These are phyloP conservation scores for Dendrolimus kikuchii DNA, from an alignment of 1,140 invertebrate species.

Conservation along the genomic window DNA sequence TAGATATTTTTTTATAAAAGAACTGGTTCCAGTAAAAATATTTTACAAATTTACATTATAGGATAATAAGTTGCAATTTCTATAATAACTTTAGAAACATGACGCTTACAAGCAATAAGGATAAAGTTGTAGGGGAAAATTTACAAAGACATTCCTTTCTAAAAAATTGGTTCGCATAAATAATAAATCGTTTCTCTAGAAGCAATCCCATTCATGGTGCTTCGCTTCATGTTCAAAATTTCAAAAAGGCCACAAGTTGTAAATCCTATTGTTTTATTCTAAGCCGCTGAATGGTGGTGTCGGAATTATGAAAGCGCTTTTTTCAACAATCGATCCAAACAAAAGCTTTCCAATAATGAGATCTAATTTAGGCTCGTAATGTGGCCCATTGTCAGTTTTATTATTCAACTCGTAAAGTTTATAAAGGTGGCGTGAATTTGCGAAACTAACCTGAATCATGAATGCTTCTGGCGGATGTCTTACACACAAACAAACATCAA, in stretches of 20 bases:
- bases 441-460: constrained; percentile 65
- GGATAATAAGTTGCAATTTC: too few species aligned
- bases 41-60: too few species aligned
- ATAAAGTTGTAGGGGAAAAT: too few species aligned
- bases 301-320: neutral
- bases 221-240: neutral
- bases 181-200: too few species aligned
- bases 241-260: neutral
- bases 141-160: too few species aligned
- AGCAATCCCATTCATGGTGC: too few species aligned
- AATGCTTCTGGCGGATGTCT: constrained; percentile 36
- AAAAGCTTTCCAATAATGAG: neutral
- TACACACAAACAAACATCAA: constrained; percentile 48
- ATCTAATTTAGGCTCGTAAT: constrained; percentile 3
- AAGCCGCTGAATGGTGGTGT: neutral
- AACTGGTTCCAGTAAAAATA: too few species aligned
- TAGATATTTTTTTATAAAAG: too few species aligned
- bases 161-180: too few species aligned
- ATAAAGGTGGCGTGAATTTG: constrained; percentile 7
- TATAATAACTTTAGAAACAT: too few species aligned
- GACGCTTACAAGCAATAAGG: too few species aligned
- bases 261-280: constrained; percentile 1
- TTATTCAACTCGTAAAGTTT: constrained; percentile 4
- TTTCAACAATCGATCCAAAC: constrained; percentile 1
- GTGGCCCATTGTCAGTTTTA: constrained; percentile 9